Conservation (phyloP, 1,140 invertebrate genomes). For the Heterodera carotae region DNA sequence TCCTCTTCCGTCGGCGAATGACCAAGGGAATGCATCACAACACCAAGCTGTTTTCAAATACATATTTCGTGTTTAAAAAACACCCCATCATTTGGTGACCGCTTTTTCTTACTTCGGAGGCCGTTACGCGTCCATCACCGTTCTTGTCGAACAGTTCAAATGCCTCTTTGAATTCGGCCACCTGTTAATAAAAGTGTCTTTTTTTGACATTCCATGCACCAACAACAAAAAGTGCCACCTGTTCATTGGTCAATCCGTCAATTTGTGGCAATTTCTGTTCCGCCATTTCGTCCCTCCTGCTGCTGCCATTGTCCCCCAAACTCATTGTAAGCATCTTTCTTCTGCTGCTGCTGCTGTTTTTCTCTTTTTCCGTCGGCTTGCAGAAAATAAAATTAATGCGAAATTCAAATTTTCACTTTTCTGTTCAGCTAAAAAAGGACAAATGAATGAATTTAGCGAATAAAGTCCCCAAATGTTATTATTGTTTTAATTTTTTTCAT, state of each 20-base stretch:
- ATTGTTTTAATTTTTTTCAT: too few relatives aligned
- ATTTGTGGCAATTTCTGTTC: constrained; percentile 39
- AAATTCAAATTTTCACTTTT: too few relatives aligned
- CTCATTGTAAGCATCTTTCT: neutral
- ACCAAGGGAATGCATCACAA: constrained; percentile 95
- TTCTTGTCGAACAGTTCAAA: constrained; percentile 98
- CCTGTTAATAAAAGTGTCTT: neutral
- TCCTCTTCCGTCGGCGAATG: constrained; percentile 99
- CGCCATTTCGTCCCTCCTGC: constrained; percentile 4
- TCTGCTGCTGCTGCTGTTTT: neutral
- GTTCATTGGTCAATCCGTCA: constrained; percentile 47
- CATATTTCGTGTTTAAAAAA: neutral
- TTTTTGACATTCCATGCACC: neutral
- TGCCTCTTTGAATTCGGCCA: constrained; percentile 91
- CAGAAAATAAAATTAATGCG: neutral
- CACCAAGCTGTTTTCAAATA: constrained; percentile 84
- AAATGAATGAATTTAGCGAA: too few relatives aligned
- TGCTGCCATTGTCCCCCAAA: neutral
- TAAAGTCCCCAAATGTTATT: too few relatives aligned
- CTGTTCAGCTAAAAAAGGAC: too few relatives aligned
- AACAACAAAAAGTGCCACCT: constrained; percentile 28
- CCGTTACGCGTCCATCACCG: constrained; percentile 97
- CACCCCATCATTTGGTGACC: neutral
- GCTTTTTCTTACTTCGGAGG: constrained; percentile 71
- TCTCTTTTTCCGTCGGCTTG: neutral